A percentile compares a stretch with the other conserved stretches of the same genome.
Conservation (phyloP, 1,140 invertebrate genomes). For the Brachionus plicatilis region DNA sequence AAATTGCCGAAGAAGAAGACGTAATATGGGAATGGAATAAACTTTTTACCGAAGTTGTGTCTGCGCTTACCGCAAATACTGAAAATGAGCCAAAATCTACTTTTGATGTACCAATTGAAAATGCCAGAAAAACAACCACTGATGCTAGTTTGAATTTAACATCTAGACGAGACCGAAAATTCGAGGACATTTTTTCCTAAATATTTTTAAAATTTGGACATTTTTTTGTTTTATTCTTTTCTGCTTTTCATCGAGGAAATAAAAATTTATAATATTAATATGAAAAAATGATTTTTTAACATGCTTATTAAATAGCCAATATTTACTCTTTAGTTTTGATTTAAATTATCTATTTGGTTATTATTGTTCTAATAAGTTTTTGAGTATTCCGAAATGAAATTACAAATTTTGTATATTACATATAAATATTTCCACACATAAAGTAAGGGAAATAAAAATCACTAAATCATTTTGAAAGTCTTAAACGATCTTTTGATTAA, state of each 20-base stretch:
- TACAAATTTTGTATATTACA: too few relatives aligned
- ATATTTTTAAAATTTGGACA: not conserved
- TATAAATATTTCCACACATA: too few relatives aligned
- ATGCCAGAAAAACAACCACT: not conserved
- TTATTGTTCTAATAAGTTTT: too few relatives aligned
- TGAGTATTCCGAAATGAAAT: too few relatives aligned
- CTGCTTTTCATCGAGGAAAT: too few relatives aligned
- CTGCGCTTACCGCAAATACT: not conserved
- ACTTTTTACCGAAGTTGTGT: conserved; percentile 36
- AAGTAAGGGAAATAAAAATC: not conserved
- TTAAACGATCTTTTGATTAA: too few relatives aligned
- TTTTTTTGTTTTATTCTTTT: not conserved
- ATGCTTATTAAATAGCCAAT: too few relatives aligned
- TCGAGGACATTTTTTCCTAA: not conserved
- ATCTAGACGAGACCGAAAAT: not conserved
- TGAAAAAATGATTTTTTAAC: too few relatives aligned
- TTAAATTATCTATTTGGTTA: too few relatives aligned
- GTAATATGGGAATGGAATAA: conserved; percentile 39
- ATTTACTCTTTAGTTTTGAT: too few relatives aligned
- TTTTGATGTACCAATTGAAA: not conserved
- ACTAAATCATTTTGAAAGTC: too few relatives aligned
- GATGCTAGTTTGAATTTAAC: not conserved
- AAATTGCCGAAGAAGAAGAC: conserved; percentile 38
- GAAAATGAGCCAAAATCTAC: not conserved
- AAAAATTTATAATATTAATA: too few relatives aligned